Base-by-base conservation (phyloP, 2,888 invertebrate species). In the Cyclophora albipunctata region DNA sequence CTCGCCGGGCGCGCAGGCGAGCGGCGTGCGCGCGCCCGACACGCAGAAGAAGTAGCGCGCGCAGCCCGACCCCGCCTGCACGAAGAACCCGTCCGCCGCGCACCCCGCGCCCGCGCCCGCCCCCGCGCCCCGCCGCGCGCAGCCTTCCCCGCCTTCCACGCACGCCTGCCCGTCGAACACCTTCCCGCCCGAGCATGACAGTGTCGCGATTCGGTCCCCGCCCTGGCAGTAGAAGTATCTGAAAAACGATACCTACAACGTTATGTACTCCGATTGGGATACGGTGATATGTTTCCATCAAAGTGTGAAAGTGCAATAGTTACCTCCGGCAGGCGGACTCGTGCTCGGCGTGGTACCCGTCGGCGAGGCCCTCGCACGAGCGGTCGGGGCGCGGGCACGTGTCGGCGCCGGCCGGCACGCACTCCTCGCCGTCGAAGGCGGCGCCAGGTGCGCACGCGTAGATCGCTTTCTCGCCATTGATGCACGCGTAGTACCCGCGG, bases 181-280 rank as follows among this genome's bases (percentile, higher is more conserved):
- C 64, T 90, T 90, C 34, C 85, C 90, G 6, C 88, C 90, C 7
- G 88, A 81, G 54, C 91, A 91, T 0, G 90, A 89, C 3, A 91
- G 66, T 1, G 91, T 90, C 2, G 89, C 87, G 7, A 91, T 73
- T 20, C 90, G 84, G 60, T 91, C 90, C 1, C 87, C 88, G 40
- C 89, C 86, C 56, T 90, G 84, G 71, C 91, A 92, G 74, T 89
- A 92, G 64, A 90, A 90, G 67, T 91, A 91, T 62, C 88, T 87
- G 67, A 57, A 79, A 73, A 70, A 2, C 7, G 43, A 7, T 7
- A 20, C 20, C 20, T 1, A 20, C 20, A 20, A 1, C 20, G 20
- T 20, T 20, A 20, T 20, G 20, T 20, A 5, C 40, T 40, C 40
- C 5, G 40, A 7, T 40, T 44, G 4, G 4, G 20, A 34, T 5